These are phyloP conservation scores for Polymixis lichenea DNA, from an alignment of 2,888 invertebrate genomes.

Conservation along the genomic window DNA sequence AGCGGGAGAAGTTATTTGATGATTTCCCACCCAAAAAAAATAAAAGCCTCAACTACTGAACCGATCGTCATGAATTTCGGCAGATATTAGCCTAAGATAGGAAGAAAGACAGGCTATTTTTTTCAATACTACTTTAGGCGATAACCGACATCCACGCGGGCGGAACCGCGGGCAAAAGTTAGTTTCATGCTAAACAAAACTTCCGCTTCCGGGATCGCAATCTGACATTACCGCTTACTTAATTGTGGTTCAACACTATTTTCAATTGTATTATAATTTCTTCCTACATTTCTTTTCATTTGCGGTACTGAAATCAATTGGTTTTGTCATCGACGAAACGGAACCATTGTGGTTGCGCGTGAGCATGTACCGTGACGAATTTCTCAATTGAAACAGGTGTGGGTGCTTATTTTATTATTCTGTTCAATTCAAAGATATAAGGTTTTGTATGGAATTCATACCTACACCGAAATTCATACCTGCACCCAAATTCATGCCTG, in stretches of 20 bases:
- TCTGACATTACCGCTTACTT: background rate
- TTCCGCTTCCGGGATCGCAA: slow-evolving; percentile 40
- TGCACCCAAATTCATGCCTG: too few relatives aligned
- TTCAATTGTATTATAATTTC: slow-evolving; percentile 34
- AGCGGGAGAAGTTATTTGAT: too few relatives aligned
- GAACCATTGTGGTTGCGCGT: slow-evolving; percentile 48
- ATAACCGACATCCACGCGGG: too few relatives aligned
- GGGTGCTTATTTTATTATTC: slow-evolving; percentile 30
- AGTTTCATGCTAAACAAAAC: background rate
- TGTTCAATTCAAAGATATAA: background rate
- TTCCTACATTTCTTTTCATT: slow-evolving; percentile 48
- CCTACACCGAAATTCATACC: too few relatives aligned
- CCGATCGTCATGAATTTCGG: too few relatives aligned
- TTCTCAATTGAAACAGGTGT: slow-evolving; percentile 29
- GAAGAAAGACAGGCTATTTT: too few relatives aligned
- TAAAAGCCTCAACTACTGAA: too few relatives aligned
- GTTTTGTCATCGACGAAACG: slow-evolving; percentile 28
- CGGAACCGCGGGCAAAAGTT: too few relatives aligned
- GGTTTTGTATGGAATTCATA: background rate
- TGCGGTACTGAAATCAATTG: slow-evolving; percentile 51
- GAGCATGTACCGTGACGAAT: slow-evolving; percentile 32
- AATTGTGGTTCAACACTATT: slow-evolving; percentile 39
- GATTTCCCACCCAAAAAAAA: too few relatives aligned
- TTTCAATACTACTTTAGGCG: too few relatives aligned
- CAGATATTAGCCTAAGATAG: too few relatives aligned